A percentile compares a stretch with the other conserved stretches of the same genome.
These are phyloP conservation scores for Pygoscelis antarcticus DNA, from an alignment of 2,113 vertebrate genomes.

Conservation along the genomic window DNA sequence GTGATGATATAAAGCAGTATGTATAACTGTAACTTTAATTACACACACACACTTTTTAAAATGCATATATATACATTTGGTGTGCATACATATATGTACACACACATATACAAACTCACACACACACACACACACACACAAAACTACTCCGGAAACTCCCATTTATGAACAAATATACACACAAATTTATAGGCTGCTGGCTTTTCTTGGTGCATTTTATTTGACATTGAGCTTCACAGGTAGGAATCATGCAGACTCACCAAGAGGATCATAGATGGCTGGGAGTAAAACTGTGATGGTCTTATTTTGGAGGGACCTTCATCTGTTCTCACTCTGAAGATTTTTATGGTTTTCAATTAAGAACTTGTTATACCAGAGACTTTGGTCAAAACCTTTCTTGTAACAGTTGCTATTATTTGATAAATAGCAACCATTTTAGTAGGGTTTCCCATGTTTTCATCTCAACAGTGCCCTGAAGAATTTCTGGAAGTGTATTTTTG, in stretches of 20 bases:
- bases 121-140: no score
- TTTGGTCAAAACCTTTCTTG: neutral
- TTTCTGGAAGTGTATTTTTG: neutral
- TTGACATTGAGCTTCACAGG: neutral
- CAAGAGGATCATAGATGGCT: neutral
- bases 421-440: neutral
- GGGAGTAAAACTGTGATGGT: neutral
- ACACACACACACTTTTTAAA: no score
- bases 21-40: neutral
- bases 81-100: neutral
- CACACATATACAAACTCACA: no score
- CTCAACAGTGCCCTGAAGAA: neutral
- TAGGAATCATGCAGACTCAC: neutral
- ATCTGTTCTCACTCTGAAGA: neutral
- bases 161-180: neutral
- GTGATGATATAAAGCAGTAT: neutral
- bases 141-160: neutral
- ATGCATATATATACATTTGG: neutral
- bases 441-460: neutral
- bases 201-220: neutral
- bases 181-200: neutral
- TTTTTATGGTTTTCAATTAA: neutral
- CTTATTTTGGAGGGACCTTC: neutral
- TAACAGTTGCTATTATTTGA: neutral
- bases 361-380: neutral